A percentile compares a stretch with the other conserved stretches of the same genome.
These are phyloP conservation scores for Betta splendens DNA, from an alignment of 2,797 vertebrate species.

Conservation along the genomic window DNA sequence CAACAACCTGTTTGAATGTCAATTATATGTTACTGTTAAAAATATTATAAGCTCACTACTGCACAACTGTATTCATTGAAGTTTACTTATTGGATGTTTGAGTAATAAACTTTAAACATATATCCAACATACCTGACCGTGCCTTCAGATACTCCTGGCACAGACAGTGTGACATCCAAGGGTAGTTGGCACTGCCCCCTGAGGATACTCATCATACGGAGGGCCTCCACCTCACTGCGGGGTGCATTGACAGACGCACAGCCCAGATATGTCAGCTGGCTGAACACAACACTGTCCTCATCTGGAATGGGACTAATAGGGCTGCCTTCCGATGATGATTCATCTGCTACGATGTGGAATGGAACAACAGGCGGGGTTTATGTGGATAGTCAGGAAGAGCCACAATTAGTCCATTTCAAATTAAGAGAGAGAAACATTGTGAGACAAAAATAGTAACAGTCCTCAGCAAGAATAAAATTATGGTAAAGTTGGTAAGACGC, in stretches of 20 bases:
- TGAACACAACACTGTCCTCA: slow-evolving; percentile 98
- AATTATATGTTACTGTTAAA: background rate
- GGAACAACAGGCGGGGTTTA: background rate
- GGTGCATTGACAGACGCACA: slow-evolving; percentile 98
- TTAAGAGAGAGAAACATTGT: background rate
- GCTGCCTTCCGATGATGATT: slow-evolving; percentile 80
- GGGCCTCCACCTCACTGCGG: slow-evolving; percentile 95
- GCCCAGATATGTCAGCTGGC: slow-evolving; percentile 96
- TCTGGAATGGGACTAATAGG: slow-evolving; percentile 90
- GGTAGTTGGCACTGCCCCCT: slow-evolving; percentile 94
- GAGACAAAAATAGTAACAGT: slow-evolving; percentile 1
- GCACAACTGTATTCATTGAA: background rate
- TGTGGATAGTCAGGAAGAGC: background rate
- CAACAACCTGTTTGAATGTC: slow-evolving; percentile 84
- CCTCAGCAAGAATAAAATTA: slow-evolving; percentile 4
- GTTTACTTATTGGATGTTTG: background rate
- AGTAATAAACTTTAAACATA: background rate
- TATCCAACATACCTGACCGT: slow-evolving; percentile 87
- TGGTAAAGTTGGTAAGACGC: background rate
- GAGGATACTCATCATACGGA: slow-evolving; percentile 97
- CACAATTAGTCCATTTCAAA: background rate
- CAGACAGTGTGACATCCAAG: slow-evolving; percentile 93
- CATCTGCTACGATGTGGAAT: slow-evolving; percentile 59
- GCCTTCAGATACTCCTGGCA: slow-evolving; percentile 97
- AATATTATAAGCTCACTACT: background rate